phyloP scores from a whole-genome alignment of 2,113 vertebrate species.

The Pogona vitticeps region DNA sequence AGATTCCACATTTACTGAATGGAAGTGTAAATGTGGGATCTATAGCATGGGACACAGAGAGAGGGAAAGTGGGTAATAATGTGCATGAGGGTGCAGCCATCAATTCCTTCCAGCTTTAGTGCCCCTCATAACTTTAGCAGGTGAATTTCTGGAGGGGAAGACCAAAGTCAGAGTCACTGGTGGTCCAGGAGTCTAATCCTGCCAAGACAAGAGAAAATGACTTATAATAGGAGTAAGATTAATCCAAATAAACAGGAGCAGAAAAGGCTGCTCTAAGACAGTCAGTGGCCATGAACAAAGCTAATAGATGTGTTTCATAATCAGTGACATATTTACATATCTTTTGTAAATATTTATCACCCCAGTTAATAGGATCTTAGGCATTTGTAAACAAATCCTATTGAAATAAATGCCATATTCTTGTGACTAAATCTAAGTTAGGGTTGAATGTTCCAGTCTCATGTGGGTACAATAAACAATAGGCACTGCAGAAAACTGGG shows the following conservation, averaged over 20 bases:
- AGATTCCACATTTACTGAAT: neutral
- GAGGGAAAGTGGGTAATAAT: neutral
- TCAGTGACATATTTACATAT: too few species aligned
- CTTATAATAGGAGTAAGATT: neutral
- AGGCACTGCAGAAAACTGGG: too few species aligned
- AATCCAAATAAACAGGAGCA: neutral
- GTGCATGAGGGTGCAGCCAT: neutral
- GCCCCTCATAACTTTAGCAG: neutral
- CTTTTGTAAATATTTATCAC: too few species aligned
- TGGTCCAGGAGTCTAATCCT: neutral
- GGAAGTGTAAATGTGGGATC: neutral
- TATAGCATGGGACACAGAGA: neutral
- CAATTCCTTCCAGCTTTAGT: neutral
- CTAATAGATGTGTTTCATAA: too few species aligned
- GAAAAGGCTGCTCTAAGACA: too few species aligned
- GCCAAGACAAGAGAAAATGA: neutral
- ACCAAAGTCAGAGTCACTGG: neutral
- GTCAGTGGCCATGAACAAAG: too few species aligned
- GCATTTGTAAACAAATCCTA: neutral
- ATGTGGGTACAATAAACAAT: too few species aligned
- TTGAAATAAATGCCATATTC: too few species aligned
- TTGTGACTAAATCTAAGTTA: too few species aligned
- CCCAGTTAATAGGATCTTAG: neutral
- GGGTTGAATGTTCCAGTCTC: too few species aligned
- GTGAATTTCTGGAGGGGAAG: neutral